Base-by-base conservation (phyloP, 2,888 invertebrate species). In the Chymomyza fuscimana region DNA sequence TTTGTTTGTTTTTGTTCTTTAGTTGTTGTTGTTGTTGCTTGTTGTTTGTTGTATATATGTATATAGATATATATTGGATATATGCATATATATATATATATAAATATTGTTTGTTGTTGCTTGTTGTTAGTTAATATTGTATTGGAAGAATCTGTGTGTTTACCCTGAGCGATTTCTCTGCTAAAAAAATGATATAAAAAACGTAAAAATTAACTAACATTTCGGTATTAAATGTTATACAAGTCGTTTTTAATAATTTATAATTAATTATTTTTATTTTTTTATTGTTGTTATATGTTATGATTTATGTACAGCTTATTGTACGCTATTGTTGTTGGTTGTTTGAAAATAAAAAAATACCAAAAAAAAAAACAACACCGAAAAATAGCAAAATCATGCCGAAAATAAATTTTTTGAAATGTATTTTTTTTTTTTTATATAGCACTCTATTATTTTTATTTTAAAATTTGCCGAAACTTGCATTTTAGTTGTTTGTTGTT, bases 111-210 rank as follows among this genome's bases (percentile, higher is more conserved):
- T 79, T 82, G 77, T 77, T 76, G 80, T 76, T 80, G 73, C 76
- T 68, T 62, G 65, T 52, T 65, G 67, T 76, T 73, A 76, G 73
- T 76, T 74, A 77, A 77, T 78, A 76, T 88, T 89, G 80, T 89
- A 87, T 87, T 92, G 92, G 92, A 92, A 92, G 92, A 92, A 91
- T 91, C 91, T 91, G 91, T 91, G 89, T 91, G 91, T 91, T 89
- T 91, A 91, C 92, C 92, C 92, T 92, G 92, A 92, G 92, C 92
- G 90, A 89, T 91, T 92, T 87, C 82, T 84, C 86, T 87, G 83
- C 83, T 83, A 68, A 50, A 69, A 74, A 73, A 74, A 70, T 60
- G 22, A 40, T 50, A 64, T 46, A 61, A 59, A 68, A 36, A 46
- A 51, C 32, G 52, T 54, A 52, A 51, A 59, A 56, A 32, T 54